Conservation (phyloP, 2,797 vertebrate species). For the Sebastolobus altivelis region DNA sequence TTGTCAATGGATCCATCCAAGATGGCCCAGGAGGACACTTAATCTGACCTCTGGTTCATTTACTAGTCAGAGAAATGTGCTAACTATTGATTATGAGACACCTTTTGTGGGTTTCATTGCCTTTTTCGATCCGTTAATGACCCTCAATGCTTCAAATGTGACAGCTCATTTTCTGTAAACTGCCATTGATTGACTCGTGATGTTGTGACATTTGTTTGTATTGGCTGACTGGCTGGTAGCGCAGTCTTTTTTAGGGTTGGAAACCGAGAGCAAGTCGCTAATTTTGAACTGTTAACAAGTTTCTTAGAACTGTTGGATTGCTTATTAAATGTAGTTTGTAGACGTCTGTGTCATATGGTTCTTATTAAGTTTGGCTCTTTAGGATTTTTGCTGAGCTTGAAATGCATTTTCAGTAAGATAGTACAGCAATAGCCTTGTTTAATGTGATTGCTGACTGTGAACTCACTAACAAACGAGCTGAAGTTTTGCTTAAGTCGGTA, state of each 20-base stretch:
- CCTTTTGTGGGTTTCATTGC: conserved; percentile 23
- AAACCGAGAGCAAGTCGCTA: conserved; percentile 11
- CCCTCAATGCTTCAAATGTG: conserved; percentile 1
- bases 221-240: background rate
- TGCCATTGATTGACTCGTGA: background rate
- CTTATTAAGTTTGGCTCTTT: conserved; percentile 4
- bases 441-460: conserved; percentile 8
- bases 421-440: background rate
- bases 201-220: conserved; percentile 18
- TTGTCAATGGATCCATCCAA: conserved; percentile 24
- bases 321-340: background rate
- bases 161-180: conserved; percentile 16
- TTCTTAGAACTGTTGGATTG: conserved; percentile 7
- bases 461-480: background rate
- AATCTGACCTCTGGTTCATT: conserved; percentile 44
- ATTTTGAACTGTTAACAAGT: conserved; percentile 11
- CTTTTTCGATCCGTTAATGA: conserved; percentile 40
- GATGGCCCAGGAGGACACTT: conserved; percentile 29
- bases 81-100: conserved; percentile 42
- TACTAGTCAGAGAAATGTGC: conserved; percentile 9
- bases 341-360: background rate
- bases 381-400: conserved; percentile 20
- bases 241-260: conserved; percentile 1
- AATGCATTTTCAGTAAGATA: conserved; percentile 2
- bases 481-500: background rate